phyloP scores from a whole-genome alignment of 2,113 vertebrate genomes.

The Montifringilla adamsi region DNA sequence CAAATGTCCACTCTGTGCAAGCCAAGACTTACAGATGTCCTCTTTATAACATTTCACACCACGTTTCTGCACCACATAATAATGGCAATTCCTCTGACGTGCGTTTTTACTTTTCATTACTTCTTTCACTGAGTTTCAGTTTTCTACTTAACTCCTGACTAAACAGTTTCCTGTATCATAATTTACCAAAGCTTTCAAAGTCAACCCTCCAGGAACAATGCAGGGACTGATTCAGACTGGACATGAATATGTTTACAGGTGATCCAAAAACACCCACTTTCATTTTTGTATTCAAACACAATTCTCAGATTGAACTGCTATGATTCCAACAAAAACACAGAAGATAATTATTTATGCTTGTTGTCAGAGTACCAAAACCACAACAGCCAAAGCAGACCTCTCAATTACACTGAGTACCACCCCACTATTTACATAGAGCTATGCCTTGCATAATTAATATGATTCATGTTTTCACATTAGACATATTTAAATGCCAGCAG shows the following conservation, averaged over 20 bases:
- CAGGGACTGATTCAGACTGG: not conserved
- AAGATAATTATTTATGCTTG: not conserved
- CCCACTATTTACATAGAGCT: not conserved
- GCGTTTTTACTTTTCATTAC: conserved; percentile 48
- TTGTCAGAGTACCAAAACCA: not conserved
- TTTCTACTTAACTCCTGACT: conserved; percentile 36
- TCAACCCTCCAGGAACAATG: not conserved
- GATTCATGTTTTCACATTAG: not conserved
- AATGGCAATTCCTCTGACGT: not conserved
- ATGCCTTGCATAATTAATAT: not conserved
- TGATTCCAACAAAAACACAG: not conserved
- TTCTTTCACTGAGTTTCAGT: conserved; percentile 45
- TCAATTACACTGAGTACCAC: not conserved
- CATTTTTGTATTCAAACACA: not conserved
- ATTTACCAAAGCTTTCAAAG: conserved; percentile 17
- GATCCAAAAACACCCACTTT: not conserved
- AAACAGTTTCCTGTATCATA: conserved; percentile 25
- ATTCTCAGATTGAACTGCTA: not conserved
- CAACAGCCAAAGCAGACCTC: not conserved
- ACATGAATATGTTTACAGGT: not conserved
- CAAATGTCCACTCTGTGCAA: conserved; percentile 13
- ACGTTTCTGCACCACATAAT: not conserved
- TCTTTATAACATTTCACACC: conserved; percentile 43
- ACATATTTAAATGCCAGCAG: not conserved
- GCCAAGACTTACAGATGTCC: conserved; percentile 47